Conservation (phyloP, 2,797 vertebrate genomes). For the Stomatorhinus walkeri region DNA sequence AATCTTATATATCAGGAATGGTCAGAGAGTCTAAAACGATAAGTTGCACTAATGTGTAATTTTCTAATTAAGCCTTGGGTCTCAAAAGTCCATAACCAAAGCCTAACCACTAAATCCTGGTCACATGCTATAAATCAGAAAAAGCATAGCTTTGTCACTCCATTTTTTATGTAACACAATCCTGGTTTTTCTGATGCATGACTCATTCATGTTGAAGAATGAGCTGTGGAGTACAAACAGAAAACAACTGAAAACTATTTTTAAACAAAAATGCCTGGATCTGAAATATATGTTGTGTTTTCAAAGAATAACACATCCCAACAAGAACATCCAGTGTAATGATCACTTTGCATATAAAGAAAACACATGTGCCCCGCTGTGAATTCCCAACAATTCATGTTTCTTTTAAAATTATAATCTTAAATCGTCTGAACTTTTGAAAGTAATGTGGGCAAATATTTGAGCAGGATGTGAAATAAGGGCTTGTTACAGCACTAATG, state of each 20-base stretch:
- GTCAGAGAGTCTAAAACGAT: neutral
- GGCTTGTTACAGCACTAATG: neutral
- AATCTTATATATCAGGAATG: neutral
- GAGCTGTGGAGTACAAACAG: constrained; percentile 14
- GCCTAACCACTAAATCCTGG: constrained; percentile 23
- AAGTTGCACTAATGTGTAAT: constrained; percentile 19
- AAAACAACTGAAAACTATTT: neutral
- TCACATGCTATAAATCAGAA: constrained; percentile 23
- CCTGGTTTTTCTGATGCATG: constrained; percentile 7
- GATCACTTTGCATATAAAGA: neutral
- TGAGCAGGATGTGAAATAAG: constrained; percentile 1
- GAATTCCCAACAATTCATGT: neutral
- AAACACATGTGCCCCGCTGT: neutral
- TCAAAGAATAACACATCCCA: neutral
- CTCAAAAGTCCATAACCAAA: constrained; percentile 22
- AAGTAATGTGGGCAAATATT: constrained; percentile 3
- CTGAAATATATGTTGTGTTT: neutral
- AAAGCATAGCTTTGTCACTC: constrained; percentile 26
- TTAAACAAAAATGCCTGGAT: constrained; percentile 20
- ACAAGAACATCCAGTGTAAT: neutral
- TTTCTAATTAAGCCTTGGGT: constrained; percentile 16
- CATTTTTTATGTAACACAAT: constrained; percentile 27
- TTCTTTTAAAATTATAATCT: neutral
- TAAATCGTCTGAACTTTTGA: neutral
- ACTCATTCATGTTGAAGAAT: constrained; percentile 19